Evolutionary conservation across 2,797 vertebrate genomes (phyloP).

Genomic region (Aratinga solstitialis): DNA sequence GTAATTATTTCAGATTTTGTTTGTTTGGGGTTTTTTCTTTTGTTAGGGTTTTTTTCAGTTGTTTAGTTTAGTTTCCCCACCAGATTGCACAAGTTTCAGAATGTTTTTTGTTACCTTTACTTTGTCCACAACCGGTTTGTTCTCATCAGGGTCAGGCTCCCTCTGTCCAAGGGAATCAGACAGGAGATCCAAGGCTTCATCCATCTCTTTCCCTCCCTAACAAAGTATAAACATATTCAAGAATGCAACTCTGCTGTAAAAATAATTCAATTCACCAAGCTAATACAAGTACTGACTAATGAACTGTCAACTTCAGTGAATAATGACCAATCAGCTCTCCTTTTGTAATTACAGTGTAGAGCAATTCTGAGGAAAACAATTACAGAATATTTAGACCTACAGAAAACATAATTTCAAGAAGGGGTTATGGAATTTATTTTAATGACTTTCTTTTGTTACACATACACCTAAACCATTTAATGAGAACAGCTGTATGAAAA

Average conservation of each 20-base stretch:
- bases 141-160: constrained; percentile 75
- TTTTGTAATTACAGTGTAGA: not conserved
- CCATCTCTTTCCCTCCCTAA: constrained; percentile 62
- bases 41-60: not conserved
- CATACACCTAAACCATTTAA: not conserved
- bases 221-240: not conserved
- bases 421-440: not conserved
- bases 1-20: not conserved
- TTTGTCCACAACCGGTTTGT: constrained; percentile 77
- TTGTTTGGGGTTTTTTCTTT: accelerated
- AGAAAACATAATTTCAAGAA: not conserved
- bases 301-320: not conserved
- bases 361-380: not conserved
- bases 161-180: constrained; percentile 76
- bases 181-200: constrained; percentile 75
- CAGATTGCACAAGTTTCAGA: not conserved
- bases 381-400: not conserved
- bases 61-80: not conserved
- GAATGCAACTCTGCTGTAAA: not conserved
- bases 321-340: not conserved
- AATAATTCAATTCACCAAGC: not conserved
- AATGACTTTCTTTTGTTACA: not conserved
- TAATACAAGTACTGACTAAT: not conserved
- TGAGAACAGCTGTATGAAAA: not conserved
- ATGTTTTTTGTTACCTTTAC: constrained; percentile 72